Evolutionary conservation across 64 coral and sea anemone genomes (phyloP), one percentile per base, ranked within the genome.

Genomic region (Hydrozoanthus tunicans): DNA sequence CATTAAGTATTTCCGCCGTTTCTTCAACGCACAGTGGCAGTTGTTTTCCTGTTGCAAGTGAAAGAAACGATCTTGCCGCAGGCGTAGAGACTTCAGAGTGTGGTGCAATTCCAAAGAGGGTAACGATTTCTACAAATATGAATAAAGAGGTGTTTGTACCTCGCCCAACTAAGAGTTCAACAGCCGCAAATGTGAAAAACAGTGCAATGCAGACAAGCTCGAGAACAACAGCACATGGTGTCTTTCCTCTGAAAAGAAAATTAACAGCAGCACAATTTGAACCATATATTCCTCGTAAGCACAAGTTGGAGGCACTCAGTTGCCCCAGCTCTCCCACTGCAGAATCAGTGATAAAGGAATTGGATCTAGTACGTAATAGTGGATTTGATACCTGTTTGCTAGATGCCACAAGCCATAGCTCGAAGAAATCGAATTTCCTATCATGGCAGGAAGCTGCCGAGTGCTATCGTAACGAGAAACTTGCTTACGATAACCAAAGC

Each of bases 251-350:
- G 24, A 74, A 81, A 52, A 61, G 65, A 4, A 94, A 91, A 26
- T 17, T 82, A 20, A 26, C 7, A n/a, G 80, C 61, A 26, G 79
- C 61, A 10, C 77, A 94, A 15, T 96, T 96, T 90, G 92, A 94
- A 73, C 95, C 95, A 3, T 96, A 94, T 61, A 90, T 96, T 11
- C 95, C 95, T 59, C 88, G 81, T 59, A 96, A 92, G 60, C 78
- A 77, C 10, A 89, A 85, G 64, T 58, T 58, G 55, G 90, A 59
- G 10, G 26, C 61, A 20, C 24, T 56, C 3, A 78, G 24, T 8
- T 83, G 17, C 4, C 79, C 93, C 0, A 90, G 24, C 56, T 85
- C 93, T 53, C 71, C 88, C 51, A 53, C 58, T 90, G n/a, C 4
- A 8, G 79, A 32, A 52, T 10, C 70, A 68, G 51, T 9, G 15